Evolutionary conservation across 1,140 invertebrate genomes (phyloP).

Genomic region (Nylanderia fulva): DNA sequence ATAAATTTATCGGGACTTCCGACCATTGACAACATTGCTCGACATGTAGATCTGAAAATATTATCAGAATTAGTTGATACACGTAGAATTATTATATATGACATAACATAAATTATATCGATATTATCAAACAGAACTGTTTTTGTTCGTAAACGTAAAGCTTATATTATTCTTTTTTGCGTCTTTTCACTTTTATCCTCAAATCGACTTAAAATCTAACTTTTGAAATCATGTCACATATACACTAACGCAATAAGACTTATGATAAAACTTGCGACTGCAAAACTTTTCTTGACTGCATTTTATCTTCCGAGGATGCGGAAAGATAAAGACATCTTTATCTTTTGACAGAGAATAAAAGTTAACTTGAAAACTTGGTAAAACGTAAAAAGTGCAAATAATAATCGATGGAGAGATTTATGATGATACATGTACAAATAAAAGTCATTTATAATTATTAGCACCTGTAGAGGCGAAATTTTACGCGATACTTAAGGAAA

Average conservation of each 20-base stretch:
- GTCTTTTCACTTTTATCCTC: not conserved
- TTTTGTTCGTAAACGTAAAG: not conserved
- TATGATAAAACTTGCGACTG: not conserved
- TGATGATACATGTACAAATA: not conserved
- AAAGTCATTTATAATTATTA: constrained; percentile 23
- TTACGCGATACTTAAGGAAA: constrained; percentile 1
- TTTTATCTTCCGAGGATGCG: not conserved
- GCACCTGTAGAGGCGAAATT: not conserved
- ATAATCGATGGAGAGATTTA: constrained; percentile 1
- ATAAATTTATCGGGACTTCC: constrained; percentile 53
- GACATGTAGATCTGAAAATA: not conserved
- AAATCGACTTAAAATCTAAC: not conserved
- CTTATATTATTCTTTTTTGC: not conserved
- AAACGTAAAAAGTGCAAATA: not conserved
- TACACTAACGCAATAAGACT: not conserved
- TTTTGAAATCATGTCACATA: not conserved
- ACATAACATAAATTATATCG: not conserved
- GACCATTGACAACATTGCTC: not conserved
- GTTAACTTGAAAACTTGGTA: not conserved
- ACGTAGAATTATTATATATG: not conserved
- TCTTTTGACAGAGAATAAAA: not conserved
- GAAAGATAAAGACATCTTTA: not conserved
- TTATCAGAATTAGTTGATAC: not conserved
- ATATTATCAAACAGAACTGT: not conserved
- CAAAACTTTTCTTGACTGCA: not conserved